Percentiles rank a stretch among this genome's conserved stretches.
These are phyloP conservation scores for Romanomermis culicivorax DNA, from an alignment of 2,888 invertebrate genomes.

Conservation along the genomic window DNA sequence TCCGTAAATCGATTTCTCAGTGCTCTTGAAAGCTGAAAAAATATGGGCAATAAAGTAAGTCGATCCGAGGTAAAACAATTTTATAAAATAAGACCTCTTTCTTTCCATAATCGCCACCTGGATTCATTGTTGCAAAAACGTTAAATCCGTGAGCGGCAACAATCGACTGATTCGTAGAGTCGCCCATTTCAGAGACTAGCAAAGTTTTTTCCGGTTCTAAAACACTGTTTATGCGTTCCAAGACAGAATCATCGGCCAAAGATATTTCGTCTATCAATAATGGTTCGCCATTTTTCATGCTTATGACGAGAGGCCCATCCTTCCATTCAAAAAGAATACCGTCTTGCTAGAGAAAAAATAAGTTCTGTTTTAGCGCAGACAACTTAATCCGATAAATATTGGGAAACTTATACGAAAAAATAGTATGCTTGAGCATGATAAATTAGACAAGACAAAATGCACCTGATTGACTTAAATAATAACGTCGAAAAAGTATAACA, in stretches of 20 bases:
- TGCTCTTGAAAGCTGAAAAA: conserved; percentile 59
- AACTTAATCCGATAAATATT: no score
- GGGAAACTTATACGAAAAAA: no score
- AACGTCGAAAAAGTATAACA: no score
- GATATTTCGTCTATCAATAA: conserved; percentile 97
- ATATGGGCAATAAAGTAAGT: background rate
- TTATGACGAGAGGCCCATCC: conserved; percentile 74
- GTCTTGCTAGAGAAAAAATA: background rate
- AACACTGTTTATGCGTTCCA: conserved; percentile 86
- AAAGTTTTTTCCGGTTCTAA: conserved; percentile 73
- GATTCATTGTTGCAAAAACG: conserved; percentile 96
- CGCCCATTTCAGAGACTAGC: conserved; percentile 67
- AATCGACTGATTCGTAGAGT: conserved; percentile 13
- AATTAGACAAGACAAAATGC: no score
- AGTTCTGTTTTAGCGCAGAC: background rate
- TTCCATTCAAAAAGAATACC: conserved; percentile 71
- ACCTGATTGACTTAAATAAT: no score
- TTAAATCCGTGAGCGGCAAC: conserved; percentile 43
- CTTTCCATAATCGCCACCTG: conserved; percentile 96
- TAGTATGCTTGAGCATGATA: no score
- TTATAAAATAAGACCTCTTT: conserved; percentile 43
- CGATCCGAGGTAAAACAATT: no score
- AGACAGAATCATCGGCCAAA: conserved; percentile 85
- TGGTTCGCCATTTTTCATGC: conserved; percentile 65
- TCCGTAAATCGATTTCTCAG: conserved; percentile 91